Evolutionary conservation across 2,113 vertebrate species (phyloP).

Genomic region (Muntiacus reevesi): DNA sequence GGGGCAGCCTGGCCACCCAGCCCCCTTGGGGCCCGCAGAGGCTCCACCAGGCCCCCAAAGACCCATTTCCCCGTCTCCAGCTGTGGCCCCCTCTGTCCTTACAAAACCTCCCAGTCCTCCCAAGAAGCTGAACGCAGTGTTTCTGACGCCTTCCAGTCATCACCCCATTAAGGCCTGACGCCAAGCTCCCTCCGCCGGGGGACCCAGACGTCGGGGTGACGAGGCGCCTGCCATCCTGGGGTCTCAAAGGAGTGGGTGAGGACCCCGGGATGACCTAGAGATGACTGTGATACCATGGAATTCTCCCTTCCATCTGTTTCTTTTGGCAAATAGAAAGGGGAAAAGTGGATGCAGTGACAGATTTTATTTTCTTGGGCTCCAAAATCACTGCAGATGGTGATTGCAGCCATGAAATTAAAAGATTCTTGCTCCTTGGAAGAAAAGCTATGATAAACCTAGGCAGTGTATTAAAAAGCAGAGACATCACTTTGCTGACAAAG

Average conservation of each 20-base stretch:
- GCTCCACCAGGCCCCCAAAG: constrained; percentile 72
- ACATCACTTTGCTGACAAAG: background rate
- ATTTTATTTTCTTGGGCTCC: background rate
- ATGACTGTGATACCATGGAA: background rate
- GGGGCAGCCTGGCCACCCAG: constrained; percentile 23
- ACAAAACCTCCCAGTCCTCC: background rate
- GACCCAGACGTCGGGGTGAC: constrained; percentile 49
- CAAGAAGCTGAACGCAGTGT: constrained; percentile 65
- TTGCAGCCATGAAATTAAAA: background rate
- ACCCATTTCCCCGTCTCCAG: constrained; percentile 75
- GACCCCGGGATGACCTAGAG: background rate
- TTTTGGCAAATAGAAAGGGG: background rate
- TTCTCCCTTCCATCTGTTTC: constrained; percentile 23
- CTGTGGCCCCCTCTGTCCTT: constrained; percentile 42
- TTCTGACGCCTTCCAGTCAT: constrained; percentile 55
- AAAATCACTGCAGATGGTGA: background rate
- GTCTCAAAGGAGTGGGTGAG: constrained; percentile 48
- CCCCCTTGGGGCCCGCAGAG: constrained; percentile 41
- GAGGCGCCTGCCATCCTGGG: constrained; percentile 70
- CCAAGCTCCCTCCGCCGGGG: background rate
- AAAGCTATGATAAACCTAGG: background rate
- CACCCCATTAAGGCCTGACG: constrained; percentile 72
- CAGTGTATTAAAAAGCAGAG: background rate
- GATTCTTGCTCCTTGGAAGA: background rate
- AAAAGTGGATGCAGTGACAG: background rate